Conservation (phyloP, 2,888 invertebrate species). For the Eueremaeus valkanovi region DNA sequence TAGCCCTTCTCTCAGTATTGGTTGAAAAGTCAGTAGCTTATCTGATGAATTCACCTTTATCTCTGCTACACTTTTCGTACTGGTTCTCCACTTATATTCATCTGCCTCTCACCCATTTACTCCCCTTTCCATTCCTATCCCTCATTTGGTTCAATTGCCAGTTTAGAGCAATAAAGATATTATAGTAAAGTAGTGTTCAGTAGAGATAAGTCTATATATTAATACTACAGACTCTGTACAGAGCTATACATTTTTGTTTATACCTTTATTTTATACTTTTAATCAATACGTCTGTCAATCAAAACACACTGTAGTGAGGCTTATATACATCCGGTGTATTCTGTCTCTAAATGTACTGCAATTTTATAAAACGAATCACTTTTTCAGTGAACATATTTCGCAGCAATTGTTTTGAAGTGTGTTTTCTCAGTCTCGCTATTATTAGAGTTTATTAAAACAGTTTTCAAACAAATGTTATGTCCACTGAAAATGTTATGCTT, state of each 20-base stretch:
- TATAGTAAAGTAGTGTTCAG: constrained; percentile 18
- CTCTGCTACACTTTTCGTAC: too few relatives aligned
- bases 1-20: too few relatives aligned
- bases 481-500: background rate
- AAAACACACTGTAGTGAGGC: background rate
- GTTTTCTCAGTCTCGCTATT: background rate
- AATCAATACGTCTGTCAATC: background rate
- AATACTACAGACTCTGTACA: background rate
- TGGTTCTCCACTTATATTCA: background rate
- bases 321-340: background rate
- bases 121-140: too few relatives aligned
- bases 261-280: constrained; percentile 2
- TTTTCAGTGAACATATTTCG: background rate
- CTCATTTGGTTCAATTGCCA: background rate
- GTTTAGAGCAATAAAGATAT: constrained; percentile 14
- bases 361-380: background rate
- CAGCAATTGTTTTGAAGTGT: background rate
- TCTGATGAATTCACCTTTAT: too few relatives aligned
- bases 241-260: background rate
- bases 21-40: too few relatives aligned
- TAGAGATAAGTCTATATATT: constrained; percentile 30
- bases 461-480: background rate
- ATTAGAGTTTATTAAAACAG: background rate
- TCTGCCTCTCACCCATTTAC: background rate
- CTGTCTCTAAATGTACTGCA: background rate